A percentile compares a stretch with the other conserved stretches of the same genome.
These are phyloP conservation scores for Sebastes elongatus DNA, from an alignment of 2,797 vertebrate genomes.

Conservation along the genomic window DNA sequence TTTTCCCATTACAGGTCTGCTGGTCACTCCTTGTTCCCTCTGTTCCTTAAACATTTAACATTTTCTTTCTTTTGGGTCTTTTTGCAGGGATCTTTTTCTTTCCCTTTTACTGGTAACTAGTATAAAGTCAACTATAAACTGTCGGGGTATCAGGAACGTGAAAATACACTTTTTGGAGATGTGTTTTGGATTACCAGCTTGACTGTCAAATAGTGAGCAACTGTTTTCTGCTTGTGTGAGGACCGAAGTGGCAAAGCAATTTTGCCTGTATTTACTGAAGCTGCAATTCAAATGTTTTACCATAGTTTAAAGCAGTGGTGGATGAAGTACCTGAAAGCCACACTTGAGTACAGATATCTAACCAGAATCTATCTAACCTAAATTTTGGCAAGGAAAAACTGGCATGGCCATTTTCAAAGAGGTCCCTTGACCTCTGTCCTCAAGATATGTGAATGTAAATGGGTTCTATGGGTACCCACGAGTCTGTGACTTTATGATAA, in stretches of 20 bases:
- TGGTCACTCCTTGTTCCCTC: neutral
- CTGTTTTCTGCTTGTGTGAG: conserved; percentile 7
- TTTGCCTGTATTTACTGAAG: neutral
- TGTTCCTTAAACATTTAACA: neutral
- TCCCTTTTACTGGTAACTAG: neutral
- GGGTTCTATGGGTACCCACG: too few relatives aligned
- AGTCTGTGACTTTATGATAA: too few relatives aligned
- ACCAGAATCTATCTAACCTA: too few relatives aligned
- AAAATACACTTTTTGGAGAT: neutral
- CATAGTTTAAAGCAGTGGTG: neutral
- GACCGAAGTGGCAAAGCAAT: conserved; percentile 1
- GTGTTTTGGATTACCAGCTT: neutral
- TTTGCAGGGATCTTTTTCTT: neutral
- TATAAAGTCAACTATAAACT: neutral
- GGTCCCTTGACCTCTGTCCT: too few relatives aligned
- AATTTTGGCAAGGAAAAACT: too few relatives aligned
- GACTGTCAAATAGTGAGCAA: neutral
- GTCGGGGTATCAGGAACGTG: neutral
- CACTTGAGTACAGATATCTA: too few relatives aligned
- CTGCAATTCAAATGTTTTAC: conserved; percentile 6
- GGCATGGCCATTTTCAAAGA: too few relatives aligned
- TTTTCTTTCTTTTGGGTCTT: neutral
- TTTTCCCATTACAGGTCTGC: conserved; percentile 75
- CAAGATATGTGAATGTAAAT: rapidly evolving
- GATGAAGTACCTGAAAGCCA: too few relatives aligned